A percentile compares a stretch with the other conserved stretches of the same genome.
These are phyloP conservation scores for Agrenia bidenticulata DNA, from an alignment of 2,888 invertebrate species.

Conservation along the genomic window DNA sequence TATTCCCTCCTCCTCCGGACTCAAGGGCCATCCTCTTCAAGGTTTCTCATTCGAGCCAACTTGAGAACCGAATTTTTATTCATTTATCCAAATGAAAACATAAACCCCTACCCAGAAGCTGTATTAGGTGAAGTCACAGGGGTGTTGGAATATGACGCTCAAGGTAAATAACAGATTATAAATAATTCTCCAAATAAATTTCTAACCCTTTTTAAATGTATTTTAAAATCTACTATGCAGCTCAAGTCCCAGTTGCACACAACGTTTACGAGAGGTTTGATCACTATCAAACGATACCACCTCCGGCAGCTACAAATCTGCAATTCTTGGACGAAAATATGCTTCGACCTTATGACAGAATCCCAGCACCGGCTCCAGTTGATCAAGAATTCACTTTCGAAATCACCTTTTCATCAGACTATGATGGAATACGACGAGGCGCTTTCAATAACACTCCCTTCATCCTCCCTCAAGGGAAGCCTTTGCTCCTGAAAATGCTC, in stretches of 20 bases:
- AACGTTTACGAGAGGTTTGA: too few relatives aligned
- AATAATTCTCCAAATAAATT: background rate
- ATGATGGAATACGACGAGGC: constrained; percentile 23
- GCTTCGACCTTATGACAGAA: constrained; percentile 19
- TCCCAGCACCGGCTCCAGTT: constrained; percentile 29
- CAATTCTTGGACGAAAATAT: background rate
- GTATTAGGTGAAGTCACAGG: constrained; percentile 34
- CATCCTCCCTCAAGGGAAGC: constrained; percentile 20
- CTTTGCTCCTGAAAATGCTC: constrained; percentile 30
- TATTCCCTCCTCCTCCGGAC: constrained; percentile 44
- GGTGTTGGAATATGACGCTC: constrained; percentile 26
- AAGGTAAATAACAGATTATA: background rate
- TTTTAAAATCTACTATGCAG: too few relatives aligned
- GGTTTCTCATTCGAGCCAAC: constrained; percentile 34
- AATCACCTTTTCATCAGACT: constrained; percentile 25
- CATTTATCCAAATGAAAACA: constrained; percentile 23
- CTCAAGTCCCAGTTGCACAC: too few relatives aligned
- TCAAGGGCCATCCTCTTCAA: background rate
- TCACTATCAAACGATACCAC: too few relatives aligned
- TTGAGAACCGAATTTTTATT: constrained; percentile 28
- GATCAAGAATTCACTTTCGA: constrained; percentile 33
- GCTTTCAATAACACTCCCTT: constrained; percentile 37
- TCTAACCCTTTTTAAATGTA: too few relatives aligned
- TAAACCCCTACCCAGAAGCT: constrained; percentile 41
- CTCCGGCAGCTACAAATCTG: background rate